Evolutionary conservation across 2,888 invertebrate species (phyloP).

Genomic region (Heterodera filipjevi): DNA sequence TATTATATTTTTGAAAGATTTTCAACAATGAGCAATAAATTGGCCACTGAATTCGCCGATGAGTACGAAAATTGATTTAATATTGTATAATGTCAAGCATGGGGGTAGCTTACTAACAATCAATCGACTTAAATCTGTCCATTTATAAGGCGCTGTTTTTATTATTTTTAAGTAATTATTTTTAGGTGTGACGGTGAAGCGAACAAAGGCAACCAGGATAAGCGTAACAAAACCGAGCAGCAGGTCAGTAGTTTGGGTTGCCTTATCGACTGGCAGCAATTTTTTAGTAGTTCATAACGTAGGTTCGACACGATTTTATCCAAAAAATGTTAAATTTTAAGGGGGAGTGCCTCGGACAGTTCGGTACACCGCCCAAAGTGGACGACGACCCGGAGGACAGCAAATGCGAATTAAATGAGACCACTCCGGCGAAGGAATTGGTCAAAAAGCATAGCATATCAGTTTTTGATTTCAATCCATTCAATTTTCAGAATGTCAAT

Average conservation of each 20-base stretch:
- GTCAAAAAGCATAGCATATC: background rate
- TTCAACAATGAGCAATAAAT: constrained; percentile 2
- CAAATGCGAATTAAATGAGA: background rate
- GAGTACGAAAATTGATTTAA: constrained; percentile 55
- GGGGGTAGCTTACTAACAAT: too few species aligned
- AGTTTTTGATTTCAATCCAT: background rate
- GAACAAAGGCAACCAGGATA: constrained; percentile 43
- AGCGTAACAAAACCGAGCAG: constrained; percentile 58
- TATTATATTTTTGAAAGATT: background rate
- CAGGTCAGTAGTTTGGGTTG: constrained; percentile 37
- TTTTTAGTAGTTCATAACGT: too few species aligned
- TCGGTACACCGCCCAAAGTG: background rate
- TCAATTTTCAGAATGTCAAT: background rate
- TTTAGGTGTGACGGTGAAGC: constrained; percentile 35
- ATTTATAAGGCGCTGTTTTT: too few species aligned
- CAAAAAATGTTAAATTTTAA: background rate
- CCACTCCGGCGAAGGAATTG: background rate
- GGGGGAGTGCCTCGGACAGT: background rate
- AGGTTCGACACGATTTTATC: too few species aligned
- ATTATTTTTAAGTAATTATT: background rate
- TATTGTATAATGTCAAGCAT: too few species aligned
- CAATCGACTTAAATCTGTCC: too few species aligned
- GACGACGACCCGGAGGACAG: background rate
- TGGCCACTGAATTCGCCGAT: constrained; percentile 56
- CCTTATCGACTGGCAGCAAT: too few species aligned